Conservation (phyloP, 53 echinoderm and acorn worm species). For the Patiria pectinifera region DNA sequence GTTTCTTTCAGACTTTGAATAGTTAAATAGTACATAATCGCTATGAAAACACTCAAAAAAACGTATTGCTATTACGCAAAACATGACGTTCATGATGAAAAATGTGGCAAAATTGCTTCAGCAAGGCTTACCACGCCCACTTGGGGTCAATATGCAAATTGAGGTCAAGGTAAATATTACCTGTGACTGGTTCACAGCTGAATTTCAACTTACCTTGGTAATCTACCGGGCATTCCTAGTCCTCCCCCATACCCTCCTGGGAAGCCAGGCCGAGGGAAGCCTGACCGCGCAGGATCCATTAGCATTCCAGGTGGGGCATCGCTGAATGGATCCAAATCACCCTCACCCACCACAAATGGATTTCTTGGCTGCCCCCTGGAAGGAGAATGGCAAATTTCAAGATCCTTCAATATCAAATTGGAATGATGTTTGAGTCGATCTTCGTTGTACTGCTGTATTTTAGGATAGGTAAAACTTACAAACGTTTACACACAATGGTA, state of each 20-base stretch:
- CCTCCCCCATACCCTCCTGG: constrained; percentile 75
- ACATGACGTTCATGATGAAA: too few species aligned
- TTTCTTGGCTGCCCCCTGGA: constrained; percentile 74
- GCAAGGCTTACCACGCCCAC: too few species aligned
- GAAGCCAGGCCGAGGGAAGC: constrained; percentile 69
- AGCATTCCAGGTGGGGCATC: constrained; percentile 83
- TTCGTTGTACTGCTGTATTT: neutral
- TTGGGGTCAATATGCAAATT: too few species aligned
- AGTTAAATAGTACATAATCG: too few species aligned
- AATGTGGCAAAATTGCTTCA: too few species aligned
- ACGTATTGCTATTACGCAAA: too few species aligned
- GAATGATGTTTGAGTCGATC: neutral
- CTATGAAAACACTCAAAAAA: too few species aligned
- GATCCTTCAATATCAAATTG: neutral
- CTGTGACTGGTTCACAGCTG: neutral
- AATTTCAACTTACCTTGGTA: constrained; percentile 74
- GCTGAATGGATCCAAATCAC: constrained; percentile 89
- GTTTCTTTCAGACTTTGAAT: too few species aligned
- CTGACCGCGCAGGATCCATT: constrained; percentile 86
- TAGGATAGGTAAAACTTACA: too few species aligned
- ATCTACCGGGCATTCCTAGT: constrained; percentile 89
- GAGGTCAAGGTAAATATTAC: too few species aligned
- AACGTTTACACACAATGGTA: too few species aligned
- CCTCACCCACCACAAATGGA: constrained; percentile 82
- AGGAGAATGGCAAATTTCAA: constrained; percentile 14